Conservation (phyloP, 37 sponge, comb jelly and placozoan genomes). For the Mnemiopsis leidyi region DNA sequence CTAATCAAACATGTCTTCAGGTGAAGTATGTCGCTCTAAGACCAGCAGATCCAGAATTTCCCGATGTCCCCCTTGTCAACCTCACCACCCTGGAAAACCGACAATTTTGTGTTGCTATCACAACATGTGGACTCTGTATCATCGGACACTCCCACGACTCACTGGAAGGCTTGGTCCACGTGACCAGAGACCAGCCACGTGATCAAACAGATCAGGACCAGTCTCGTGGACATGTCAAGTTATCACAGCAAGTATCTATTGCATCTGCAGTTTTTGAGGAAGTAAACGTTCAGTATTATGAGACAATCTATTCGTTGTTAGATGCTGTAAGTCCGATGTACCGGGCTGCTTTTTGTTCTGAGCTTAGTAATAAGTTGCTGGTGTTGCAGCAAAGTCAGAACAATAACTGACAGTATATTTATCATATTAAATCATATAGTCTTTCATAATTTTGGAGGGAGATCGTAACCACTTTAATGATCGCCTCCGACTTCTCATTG, state of each 20-base stretch:
- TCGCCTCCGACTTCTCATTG: too few species aligned
- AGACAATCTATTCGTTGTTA: constrained; percentile 8
- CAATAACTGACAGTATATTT: too few species aligned
- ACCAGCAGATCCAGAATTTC: background rate
- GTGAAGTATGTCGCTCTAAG: constrained; percentile 12
- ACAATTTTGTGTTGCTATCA: background rate
- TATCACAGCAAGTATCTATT: background rate
- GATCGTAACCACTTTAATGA: too few species aligned
- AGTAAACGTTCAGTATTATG: background rate
- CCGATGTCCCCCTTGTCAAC: background rate
- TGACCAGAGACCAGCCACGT: background rate
- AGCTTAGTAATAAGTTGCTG: background rate
- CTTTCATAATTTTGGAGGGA: too few species aligned
- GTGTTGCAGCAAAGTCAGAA: background rate
- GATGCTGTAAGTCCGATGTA: constrained; percentile 28
- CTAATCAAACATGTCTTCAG: too few species aligned
- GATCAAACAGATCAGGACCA: background rate
- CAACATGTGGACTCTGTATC: background rate
- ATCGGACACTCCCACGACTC: constrained; percentile 53
- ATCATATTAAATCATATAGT: too few species aligned
- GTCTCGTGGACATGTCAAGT: background rate
- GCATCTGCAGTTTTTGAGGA: background rate
- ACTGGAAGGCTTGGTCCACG: background rate
- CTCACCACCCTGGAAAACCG: background rate
- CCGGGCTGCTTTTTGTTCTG: constrained; percentile 25